Evolutionary conservation across 1,140 invertebrate genomes (phyloP).

Genomic region (Leguminivora glycinivorella): DNA sequence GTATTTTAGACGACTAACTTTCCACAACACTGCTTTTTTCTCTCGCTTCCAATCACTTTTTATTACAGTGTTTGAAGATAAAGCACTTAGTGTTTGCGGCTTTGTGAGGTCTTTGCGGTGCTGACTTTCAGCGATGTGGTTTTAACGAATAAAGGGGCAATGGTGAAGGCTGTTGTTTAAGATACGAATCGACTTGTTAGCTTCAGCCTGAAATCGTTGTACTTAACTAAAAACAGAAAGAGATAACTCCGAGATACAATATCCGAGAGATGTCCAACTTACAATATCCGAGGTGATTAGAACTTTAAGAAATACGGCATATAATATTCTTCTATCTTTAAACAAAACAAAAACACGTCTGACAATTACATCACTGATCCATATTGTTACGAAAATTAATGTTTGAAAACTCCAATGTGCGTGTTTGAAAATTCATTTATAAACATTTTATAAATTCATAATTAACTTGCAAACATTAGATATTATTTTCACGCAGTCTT

Average conservation of each 20-base stretch:
- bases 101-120: conserved; percentile 21
- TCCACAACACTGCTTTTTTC: conserved; percentile 28
- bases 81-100: conserved; percentile 25
- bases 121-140: conserved; percentile 18
- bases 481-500: not conserved
- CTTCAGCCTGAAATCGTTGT: not conserved
- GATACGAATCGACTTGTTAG: not conserved
- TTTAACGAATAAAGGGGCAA: conserved; percentile 10
- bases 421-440: too few species aligned
- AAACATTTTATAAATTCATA: not conserved
- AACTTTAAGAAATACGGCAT: too few species aligned
- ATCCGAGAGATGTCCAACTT: too few species aligned
- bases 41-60: conserved; percentile 16
- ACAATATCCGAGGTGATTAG: too few species aligned
- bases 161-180: conserved; percentile 6
- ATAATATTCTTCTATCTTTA: too few species aligned
- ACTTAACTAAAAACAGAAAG: too few species aligned
- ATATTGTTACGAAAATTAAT: too few species aligned
- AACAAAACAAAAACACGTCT: too few species aligned
- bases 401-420: too few species aligned
- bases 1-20: conserved; percentile 36
- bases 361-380: too few species aligned
- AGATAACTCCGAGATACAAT: too few species aligned
- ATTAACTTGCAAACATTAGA: not conserved
- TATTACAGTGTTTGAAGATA: conserved; percentile 20